These are phyloP conservation scores for Scolopax mira DNA, from an alignment of 2,113 vertebrate species.

Conservation along the genomic window DNA sequence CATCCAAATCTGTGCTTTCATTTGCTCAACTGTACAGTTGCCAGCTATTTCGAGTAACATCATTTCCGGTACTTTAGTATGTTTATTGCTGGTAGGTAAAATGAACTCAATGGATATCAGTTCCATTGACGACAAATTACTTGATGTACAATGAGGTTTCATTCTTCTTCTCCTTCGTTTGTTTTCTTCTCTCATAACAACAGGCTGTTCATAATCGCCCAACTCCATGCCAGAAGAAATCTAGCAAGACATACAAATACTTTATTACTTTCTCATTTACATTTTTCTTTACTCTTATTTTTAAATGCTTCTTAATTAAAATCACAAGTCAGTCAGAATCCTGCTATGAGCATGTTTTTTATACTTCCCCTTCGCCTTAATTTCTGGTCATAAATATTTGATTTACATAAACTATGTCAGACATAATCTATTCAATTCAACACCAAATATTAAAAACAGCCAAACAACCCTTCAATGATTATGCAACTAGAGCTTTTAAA, in stretches of 20 bases:
- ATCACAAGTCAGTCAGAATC: not conserved
- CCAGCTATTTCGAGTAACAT: conserved; percentile 85
- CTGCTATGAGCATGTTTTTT: not conserved
- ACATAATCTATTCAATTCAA: not conserved
- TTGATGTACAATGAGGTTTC: conserved; percentile 80
- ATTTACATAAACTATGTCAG: not conserved
- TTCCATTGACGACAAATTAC: conserved; percentile 80
- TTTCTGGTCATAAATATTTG: not conserved
- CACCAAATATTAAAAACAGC: not conserved
- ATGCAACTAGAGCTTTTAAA: not conserved
- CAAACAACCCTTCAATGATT: not conserved
- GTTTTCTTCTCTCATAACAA: conserved; percentile 84
- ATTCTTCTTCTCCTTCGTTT: conserved; percentile 87
- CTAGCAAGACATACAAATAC: conserved; percentile 39
- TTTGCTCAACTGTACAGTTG: conserved; percentile 93
- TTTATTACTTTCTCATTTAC: not conserved
- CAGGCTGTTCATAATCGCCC: conserved; percentile 76
- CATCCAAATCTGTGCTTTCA: conserved; percentile 95
- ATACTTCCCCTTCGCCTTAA: not conserved
- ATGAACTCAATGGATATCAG: conserved; percentile 89
- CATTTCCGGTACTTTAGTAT: conserved; percentile 74
- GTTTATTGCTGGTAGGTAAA: conserved; percentile 83
- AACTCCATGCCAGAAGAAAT: conserved; percentile 84
- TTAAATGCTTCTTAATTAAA: not conserved
- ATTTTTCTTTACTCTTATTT: not conserved